Base-by-base conservation (phyloP, 1,140 invertebrate species). In the Aphelinus atriplicis region DNA sequence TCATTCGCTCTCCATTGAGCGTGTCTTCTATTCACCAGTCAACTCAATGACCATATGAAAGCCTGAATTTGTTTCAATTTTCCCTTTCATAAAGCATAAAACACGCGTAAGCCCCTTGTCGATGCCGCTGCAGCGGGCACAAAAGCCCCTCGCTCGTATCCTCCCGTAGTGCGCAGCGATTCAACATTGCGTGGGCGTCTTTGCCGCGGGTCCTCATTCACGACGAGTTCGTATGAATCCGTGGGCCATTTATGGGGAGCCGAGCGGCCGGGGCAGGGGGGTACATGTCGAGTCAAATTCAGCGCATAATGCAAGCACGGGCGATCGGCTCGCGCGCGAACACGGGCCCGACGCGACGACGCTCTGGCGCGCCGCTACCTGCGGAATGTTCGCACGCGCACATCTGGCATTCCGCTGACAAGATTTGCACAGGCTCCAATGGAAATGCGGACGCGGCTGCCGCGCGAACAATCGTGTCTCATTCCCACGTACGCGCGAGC, bases 391-490 rank as follows among this genome's bases (percentile, higher is more conserved):
- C 56, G 56, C 56, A 3, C 47, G 5, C n/a, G 26, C 64, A 9
- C 80, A 81, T 75, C 72, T 80, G 79, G 78, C 80, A 80, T 77
- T 79, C 77, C 67, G 75, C 75, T 77, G 78, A 81, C 78, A 78
- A 80, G 77, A 78, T 77, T 78, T 77, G 78, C 77, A 80, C 78
- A 77, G 78, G 78, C 78, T 78, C 78, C 78, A 78, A 80, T 80
- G 76, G 76, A 77, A 79, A 79, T 75, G 75, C 71, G 73, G 72
- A 58, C 26, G 26, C 26, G 26, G 26, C 26, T 26, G 26, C 26
- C 0, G 26, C 26, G 77, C 65, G 70, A 55, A 73, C 75, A 71
- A 71, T 77, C 75, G 78, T 80, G 79, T 80, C 78, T 80, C 79
- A 80, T 81, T 81, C 80, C 77, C 73, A 57, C 66, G 79, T 78